These are phyloP conservation scores for Lacerta viridis DNA, from an alignment of 2,797 vertebrate genomes.

Conservation along the genomic window DNA sequence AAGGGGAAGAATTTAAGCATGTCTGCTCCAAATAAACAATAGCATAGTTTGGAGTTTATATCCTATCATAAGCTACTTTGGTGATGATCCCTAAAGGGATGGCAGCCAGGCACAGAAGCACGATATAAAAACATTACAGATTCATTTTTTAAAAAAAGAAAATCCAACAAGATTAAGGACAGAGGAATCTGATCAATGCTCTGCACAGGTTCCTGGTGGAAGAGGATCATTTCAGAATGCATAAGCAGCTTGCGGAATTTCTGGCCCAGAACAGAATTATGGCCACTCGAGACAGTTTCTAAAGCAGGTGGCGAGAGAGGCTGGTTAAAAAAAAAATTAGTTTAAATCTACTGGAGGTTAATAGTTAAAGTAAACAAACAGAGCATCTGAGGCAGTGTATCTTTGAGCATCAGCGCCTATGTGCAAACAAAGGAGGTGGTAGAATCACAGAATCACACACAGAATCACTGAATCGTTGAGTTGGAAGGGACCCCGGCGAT, in stretches of 20 bases:
- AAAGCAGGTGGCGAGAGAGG: not conserved
- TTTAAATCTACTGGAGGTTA: too few species aligned
- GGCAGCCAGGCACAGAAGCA: not conserved
- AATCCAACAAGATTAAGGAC: not conserved
- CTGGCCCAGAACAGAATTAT: not conserved
- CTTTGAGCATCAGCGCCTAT: too few species aligned
- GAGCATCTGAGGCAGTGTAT: too few species aligned
- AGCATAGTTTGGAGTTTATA: not conserved
- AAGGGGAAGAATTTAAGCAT: not conserved
- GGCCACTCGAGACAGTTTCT: not conserved
- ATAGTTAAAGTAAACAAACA: too few species aligned
- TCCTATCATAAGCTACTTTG: not conserved
- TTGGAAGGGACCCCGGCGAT: too few species aligned
- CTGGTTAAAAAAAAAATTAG: too few species aligned
- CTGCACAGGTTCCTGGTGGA: not conserved
- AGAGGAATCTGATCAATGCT: not conserved
- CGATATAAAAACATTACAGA: not conserved
- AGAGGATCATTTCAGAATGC: not conserved
- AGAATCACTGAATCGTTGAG: too few species aligned
- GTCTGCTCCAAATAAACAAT: not conserved
- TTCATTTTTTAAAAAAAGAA: not conserved
- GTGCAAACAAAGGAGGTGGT: too few species aligned
- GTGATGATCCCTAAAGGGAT: not conserved
- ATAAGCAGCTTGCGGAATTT: not conserved
- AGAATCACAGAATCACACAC: too few species aligned